These are phyloP conservation scores for Gymnobelideus leadbeateri DNA, from an alignment of 2,113 vertebrate species.

Conservation along the genomic window DNA sequence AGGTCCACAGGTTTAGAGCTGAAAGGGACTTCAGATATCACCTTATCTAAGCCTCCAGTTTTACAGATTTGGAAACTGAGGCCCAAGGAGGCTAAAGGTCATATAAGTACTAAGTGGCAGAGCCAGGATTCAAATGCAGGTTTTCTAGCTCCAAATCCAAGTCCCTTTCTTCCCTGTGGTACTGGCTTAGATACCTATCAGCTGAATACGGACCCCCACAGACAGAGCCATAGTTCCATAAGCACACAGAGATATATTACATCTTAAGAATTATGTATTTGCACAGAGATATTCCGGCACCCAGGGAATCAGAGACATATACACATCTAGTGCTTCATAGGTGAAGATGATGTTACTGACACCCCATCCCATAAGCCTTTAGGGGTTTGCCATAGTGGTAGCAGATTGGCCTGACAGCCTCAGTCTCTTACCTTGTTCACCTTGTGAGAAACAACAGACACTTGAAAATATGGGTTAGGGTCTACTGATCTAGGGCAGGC, in stretches of 20 bases:
- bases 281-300: background rate
- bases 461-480: background rate
- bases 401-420: conserved; percentile 58
- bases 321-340: background rate
- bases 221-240: background rate
- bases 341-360: conserved; percentile 18
- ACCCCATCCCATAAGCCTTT: conserved; percentile 42
- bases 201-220: background rate
- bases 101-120: background rate
- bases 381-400: conserved; percentile 48
- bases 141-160: background rate
- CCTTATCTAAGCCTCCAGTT: background rate
- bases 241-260: background rate
- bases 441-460: conserved; percentile 46
- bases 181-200: background rate
- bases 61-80: background rate
- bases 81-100: background rate
- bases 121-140: background rate
- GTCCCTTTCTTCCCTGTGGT: background rate
- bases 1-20: background rate
- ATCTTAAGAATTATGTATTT: background rate
- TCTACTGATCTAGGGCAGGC: background rate
- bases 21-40: background rate
- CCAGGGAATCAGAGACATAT: background rate
- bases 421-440: conserved; percentile 48